phyloP scores from a whole-genome alignment of 2,113 vertebrate genomes.

The Sminthopsis crassicaudata region DNA sequence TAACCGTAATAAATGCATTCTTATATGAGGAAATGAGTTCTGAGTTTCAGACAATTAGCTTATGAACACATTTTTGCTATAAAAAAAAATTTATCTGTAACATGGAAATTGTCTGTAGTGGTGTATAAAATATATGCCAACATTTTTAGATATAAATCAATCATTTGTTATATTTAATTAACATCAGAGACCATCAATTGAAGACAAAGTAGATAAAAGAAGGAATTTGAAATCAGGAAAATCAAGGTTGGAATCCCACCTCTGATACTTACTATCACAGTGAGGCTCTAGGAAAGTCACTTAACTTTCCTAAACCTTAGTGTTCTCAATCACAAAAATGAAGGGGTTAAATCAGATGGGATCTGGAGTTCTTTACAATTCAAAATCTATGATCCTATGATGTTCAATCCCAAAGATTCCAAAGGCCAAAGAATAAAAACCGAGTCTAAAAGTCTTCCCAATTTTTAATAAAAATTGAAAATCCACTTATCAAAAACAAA shows the following conservation, averaged over 20 bases:
- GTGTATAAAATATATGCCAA: neutral
- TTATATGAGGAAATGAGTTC: neutral
- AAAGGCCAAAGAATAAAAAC: neutral
- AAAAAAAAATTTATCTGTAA: constrained; percentile 20
- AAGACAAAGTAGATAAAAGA: neutral
- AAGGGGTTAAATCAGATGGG: neutral
- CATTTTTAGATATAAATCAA: neutral
- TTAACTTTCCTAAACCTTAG: neutral
- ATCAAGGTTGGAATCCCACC: neutral
- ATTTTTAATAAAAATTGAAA: neutral
- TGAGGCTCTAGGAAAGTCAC: neutral
- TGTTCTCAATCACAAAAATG: neutral
- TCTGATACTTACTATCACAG: neutral
- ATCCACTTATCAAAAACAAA: neutral
- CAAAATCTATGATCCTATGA: neutral
- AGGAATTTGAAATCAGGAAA: neutral
- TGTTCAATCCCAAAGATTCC: neutral
- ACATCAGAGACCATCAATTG: neutral
- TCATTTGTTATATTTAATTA: constrained; percentile 15
- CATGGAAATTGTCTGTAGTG: neutral
- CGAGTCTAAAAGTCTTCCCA: neutral
- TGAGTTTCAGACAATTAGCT: constrained; percentile 22
- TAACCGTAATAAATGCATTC: neutral
- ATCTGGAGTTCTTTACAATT: neutral
- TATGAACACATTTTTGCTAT: constrained; percentile 12